Evolutionary conservation across 2,888 invertebrate genomes (phyloP).

Genomic region (Calameuta filiformis): DNA sequence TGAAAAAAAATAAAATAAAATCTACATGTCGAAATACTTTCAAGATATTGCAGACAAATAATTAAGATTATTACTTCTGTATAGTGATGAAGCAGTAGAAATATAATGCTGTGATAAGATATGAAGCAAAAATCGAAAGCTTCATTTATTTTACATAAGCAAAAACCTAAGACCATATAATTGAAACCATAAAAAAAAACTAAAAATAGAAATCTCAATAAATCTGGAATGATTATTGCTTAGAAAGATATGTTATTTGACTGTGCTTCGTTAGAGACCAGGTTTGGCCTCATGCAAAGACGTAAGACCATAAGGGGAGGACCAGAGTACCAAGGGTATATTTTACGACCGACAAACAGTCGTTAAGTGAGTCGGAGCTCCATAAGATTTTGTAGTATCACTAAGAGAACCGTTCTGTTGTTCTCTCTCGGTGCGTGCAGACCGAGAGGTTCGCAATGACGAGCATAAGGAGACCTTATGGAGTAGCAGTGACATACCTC

Average conservation of each 20-base stretch:
- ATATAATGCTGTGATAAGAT: neutral
- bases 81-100: neutral
- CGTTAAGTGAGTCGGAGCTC: conserved; percentile 47
- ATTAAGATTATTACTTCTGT: neutral
- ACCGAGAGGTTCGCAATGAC: neutral
- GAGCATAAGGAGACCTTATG: conserved; percentile 14
- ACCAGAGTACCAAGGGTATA: neutral
- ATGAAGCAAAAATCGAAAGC: neutral
- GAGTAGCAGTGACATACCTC: conserved; percentile 77
- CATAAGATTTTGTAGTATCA: conserved; percentile 23
- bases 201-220: neutral
- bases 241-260: neutral
- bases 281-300: neutral
- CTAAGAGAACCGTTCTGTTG: conserved; percentile 7
- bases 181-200: neutral
- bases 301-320: neutral
- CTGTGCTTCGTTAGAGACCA: neutral
- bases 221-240: neutral
- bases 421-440: neutral
- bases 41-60: neutral
- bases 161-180: neutral
- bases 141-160: neutral
- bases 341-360: conserved; percentile 21
- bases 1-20: too few species aligned
- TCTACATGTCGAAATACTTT: neutral